phyloP scores from a whole-genome alignment of 2,113 vertebrate species.

The Centropristis striata region DNA sequence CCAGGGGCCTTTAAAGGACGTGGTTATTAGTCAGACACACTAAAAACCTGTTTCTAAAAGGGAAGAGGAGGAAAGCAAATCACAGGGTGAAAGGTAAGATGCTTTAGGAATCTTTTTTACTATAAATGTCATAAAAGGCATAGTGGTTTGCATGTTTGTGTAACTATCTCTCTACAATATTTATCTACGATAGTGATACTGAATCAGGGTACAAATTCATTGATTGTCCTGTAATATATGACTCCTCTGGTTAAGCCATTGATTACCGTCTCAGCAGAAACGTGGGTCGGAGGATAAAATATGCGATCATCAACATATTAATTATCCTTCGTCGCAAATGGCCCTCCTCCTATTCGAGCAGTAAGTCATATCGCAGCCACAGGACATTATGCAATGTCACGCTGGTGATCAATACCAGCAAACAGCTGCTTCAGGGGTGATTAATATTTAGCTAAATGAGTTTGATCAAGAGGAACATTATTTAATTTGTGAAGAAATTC shows the following conservation, averaged over 20 bases:
- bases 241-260: slow-evolving; percentile 64
- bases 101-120: background rate
- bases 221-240: slow-evolving; percentile 70
- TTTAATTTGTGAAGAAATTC: slow-evolving; percentile 3
- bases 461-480: background rate
- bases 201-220: slow-evolving; percentile 40
- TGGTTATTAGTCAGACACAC: background rate
- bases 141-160: background rate
- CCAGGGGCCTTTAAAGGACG: background rate
- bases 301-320: slow-evolving; percentile 72
- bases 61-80: background rate
- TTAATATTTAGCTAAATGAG: slow-evolving; percentile 16
- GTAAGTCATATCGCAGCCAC: slow-evolving; percentile 54
- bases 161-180: background rate
- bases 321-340: slow-evolving; percentile 65
- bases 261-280: slow-evolving; percentile 77
- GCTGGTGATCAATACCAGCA: slow-evolving; percentile 49
- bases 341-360: slow-evolving; percentile 37
- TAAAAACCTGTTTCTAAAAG: background rate
- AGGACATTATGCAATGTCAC: slow-evolving; percentile 42
- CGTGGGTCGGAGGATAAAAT: slow-evolving; percentile 45
- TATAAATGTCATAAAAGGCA: background rate
- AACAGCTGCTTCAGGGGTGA: slow-evolving; percentile 42
- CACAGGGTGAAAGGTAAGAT: background rate
- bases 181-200: slow-evolving; percentile 28